Conservation (phyloP, 1,140 invertebrate species). For the Probaryconus sp. region DNA sequence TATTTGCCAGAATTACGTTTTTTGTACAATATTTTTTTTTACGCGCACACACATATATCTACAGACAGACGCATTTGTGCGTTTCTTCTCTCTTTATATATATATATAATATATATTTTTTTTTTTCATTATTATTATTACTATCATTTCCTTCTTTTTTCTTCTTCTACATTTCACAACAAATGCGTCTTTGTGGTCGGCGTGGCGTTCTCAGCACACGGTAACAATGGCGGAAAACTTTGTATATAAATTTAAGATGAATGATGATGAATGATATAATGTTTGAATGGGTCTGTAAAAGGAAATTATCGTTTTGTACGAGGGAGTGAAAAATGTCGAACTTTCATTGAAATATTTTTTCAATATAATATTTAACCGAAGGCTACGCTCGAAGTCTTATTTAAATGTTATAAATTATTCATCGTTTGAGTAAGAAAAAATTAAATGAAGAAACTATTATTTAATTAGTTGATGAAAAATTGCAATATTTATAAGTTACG, state of each 20-base stretch:
- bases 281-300: slow-evolving; percentile 7
- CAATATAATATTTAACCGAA: too few relatives aligned
- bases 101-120: too few relatives aligned
- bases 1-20: slow-evolving; percentile 43
- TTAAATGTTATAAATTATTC: too few relatives aligned
- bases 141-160: slow-evolving; percentile 28
- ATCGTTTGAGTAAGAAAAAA: too few relatives aligned
- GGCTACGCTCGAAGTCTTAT: too few relatives aligned
- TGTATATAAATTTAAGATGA: slow-evolving; percentile 22
- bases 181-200: slow-evolving; percentile 17
- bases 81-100: slow-evolving; percentile 24
- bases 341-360: too few relatives aligned
- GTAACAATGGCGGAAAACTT: slow-evolving; percentile 18
- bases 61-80: slow-evolving; percentile 23
- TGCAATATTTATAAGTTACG: slow-evolving; percentile 30
- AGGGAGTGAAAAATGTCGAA: too few relatives aligned
- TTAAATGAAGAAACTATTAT: too few relatives aligned
- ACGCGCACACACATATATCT: too few relatives aligned
- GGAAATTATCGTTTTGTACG: too few relatives aligned
- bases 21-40: slow-evolving; percentile 39
- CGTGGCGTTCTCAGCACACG: slow-evolving; percentile 21
- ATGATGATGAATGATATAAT: slow-evolving; percentile 17
- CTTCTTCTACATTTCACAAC: slow-evolving; percentile 39
- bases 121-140: too few relatives aligned
- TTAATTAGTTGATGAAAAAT: slow-evolving; percentile 19